Base-by-base conservation (phyloP, 2,797 vertebrate species). In the Sternotherus odoratus region DNA sequence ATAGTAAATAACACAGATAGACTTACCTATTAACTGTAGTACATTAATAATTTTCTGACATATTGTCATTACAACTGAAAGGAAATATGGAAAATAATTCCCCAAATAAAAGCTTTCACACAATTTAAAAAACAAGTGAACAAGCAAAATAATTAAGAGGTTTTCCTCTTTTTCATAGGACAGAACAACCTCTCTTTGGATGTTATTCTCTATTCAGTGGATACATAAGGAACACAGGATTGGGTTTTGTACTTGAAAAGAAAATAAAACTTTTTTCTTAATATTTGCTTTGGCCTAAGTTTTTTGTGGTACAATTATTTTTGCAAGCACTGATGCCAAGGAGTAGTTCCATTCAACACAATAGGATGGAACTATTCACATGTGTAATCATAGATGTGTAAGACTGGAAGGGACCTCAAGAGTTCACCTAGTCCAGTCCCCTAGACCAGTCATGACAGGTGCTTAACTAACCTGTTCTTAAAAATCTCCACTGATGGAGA, bases 1-100 rank as follows among this genome's bases (percentile, higher is more conserved):
- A 54, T 48, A 89, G 66, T 87, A 97, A 95, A 91, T 86, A 95
- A 86, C 79, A 66, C 66, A 87, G 92, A 88, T 17, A 9, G 49
- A 57, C n/a, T 33, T 72, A 79, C 24, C 51, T 43, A 82, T 17
- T 63, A 69, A 83, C 60, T 26, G 50, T 72, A 88, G 78, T 79
- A 81, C 53, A 57, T 49, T 56, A 77, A 85, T 82, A 53, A 13
- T 9, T 57, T 91, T 92, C 77, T 57, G 21, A 23, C n/a, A 3
- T 53, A 74, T 82, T 87, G 48, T 78, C 80, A 36, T 69, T 75
- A 85, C 15, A 86, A n/a, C 30, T 51, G 16, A 81, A 92, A 82
- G 9, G 16, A 91, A 89, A 88, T 33, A 74, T 85, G 23, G 0
- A 6, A 54, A 60, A 13, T 30, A 11, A 77, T 6, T n/a, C 11